These are phyloP conservation scores for Silurus asotus DNA, from an alignment of 2,113 vertebrate genomes.

Conservation along the genomic window DNA sequence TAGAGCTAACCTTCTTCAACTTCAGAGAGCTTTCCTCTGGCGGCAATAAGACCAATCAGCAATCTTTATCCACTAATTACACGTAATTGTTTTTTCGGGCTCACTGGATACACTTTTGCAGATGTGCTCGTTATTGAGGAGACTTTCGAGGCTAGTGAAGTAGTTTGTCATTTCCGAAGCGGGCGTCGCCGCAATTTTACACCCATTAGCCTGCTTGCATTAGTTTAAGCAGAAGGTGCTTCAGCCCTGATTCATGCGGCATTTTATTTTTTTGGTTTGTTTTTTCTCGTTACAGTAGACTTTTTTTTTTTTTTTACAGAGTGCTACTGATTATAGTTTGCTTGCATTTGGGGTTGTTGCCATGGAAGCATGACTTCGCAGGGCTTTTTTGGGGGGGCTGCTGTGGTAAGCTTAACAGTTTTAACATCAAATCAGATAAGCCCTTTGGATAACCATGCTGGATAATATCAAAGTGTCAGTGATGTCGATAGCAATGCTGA, in stretches of 20 bases:
- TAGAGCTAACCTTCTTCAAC: background rate
- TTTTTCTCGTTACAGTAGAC: constrained; percentile 28
- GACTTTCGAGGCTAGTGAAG: background rate
- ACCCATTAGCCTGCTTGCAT: constrained; percentile 4
- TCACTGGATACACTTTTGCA: background rate
- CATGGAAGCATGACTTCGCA: constrained; percentile 40
- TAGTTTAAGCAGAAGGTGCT: constrained; percentile 1
- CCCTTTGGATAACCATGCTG: background rate
- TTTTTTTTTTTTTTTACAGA: background rate
- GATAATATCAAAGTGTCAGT: background rate
- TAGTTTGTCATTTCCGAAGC: background rate
- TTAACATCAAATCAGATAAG: constrained; percentile 5
- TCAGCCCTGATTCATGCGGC: background rate
- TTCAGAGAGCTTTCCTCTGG: background rate
- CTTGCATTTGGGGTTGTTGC: constrained; percentile 37
- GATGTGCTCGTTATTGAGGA: background rate
- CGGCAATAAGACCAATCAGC: background rate
- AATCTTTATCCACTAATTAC: background rate
- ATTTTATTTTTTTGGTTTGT: background rate
- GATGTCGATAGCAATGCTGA: constrained; percentile 4
- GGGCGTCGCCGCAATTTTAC: background rate
- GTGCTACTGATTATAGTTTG: constrained; percentile 22
- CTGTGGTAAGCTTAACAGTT: constrained; percentile 22
- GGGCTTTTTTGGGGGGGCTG: background rate
- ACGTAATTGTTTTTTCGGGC: constrained; percentile 12